phyloP scores from a whole-genome alignment of 2,888 invertebrate genomes.

The Polydesmus complanatus region DNA sequence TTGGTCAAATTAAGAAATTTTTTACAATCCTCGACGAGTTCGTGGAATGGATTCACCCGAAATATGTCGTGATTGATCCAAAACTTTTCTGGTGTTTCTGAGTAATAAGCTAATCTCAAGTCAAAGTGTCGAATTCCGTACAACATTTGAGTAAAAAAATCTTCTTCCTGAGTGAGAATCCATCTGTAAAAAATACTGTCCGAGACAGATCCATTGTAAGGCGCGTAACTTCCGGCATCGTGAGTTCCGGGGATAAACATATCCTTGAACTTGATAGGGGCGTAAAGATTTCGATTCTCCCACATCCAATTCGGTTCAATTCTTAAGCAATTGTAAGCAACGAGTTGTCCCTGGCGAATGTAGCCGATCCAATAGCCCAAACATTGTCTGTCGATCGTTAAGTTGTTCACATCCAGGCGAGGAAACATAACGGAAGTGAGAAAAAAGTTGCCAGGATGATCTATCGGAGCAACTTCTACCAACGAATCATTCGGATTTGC shows the following conservation, averaged over 20 bases:
- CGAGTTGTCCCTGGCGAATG: constrained; percentile 21
- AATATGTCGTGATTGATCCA: constrained; percentile 60
- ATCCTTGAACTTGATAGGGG: constrained; percentile 5
- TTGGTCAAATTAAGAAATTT: constrained; percentile 42
- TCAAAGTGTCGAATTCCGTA: constrained; percentile 71
- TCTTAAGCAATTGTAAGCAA: constrained; percentile 48
- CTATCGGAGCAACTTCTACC: constrained; percentile 17
- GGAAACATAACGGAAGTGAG: constrained; percentile 26
- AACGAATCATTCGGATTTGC: constrained; percentile 18
- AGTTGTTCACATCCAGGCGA: constrained; percentile 20
- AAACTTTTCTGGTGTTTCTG: constrained; percentile 35
- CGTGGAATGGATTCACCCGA: constrained; percentile 46
- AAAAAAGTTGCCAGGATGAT: constrained; percentile 21
- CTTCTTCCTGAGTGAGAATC: constrained; percentile 53
- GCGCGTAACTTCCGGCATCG: constrained; percentile 47
- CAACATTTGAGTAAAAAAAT: constrained; percentile 68
- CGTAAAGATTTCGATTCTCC: constrained; percentile 37
- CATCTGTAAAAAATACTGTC: constrained; percentile 21
- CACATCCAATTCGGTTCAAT: constrained; percentile 78
- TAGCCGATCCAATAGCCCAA: constrained; percentile 28
- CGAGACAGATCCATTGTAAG: constrained; percentile 24
- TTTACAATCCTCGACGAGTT: constrained; percentile 35
- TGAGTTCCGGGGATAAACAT: constrained; percentile 56
- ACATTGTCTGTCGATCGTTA: constrained; percentile 22
- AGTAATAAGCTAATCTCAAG: constrained; percentile 58